phyloP scores from a whole-genome alignment of 92 coral and sea anemone species.

The Montipora capitata region DNA sequence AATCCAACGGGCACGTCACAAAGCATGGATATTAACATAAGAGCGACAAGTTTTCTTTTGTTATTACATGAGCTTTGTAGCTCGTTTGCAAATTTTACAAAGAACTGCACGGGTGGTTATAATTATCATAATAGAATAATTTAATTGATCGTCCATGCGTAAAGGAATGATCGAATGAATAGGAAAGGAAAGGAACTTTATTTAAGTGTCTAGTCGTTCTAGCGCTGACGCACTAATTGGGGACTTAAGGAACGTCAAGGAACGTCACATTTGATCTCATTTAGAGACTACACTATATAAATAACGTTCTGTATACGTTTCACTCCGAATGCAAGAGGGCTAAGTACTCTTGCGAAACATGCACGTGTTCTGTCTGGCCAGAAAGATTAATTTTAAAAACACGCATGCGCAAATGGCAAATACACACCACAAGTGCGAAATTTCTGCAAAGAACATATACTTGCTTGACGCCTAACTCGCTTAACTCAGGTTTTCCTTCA shows the following conservation, averaged over 20 bases:
- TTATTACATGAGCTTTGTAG: too few relatives aligned
- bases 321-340: not conserved
- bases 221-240: too few relatives aligned
- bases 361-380: too few relatives aligned
- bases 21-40: too few relatives aligned
- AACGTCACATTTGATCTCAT: not conserved
- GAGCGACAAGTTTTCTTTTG: too few relatives aligned
- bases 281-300: too few relatives aligned
- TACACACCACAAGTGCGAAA: not conserved
- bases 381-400: too few relatives aligned
- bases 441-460: not conserved
- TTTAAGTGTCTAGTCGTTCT: too few relatives aligned
- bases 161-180: not conserved
- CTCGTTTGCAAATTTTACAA: too few relatives aligned
- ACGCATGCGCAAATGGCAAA: not conserved
- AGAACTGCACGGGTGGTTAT: not conserved
- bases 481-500: slow-evolving; percentile 71
- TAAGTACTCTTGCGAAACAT: too few relatives aligned
- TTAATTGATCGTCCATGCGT: slow-evolving; percentile 5
- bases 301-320: not conserved
- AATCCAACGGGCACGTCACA: too few relatives aligned
- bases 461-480: slow-evolving; percentile 21
- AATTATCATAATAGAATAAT: not conserved
- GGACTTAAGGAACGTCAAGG: not conserved
- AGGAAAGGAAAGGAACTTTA: too few relatives aligned